Base-by-base conservation (phyloP, 2,888 invertebrate species). In the Alsophila aescularia region DNA sequence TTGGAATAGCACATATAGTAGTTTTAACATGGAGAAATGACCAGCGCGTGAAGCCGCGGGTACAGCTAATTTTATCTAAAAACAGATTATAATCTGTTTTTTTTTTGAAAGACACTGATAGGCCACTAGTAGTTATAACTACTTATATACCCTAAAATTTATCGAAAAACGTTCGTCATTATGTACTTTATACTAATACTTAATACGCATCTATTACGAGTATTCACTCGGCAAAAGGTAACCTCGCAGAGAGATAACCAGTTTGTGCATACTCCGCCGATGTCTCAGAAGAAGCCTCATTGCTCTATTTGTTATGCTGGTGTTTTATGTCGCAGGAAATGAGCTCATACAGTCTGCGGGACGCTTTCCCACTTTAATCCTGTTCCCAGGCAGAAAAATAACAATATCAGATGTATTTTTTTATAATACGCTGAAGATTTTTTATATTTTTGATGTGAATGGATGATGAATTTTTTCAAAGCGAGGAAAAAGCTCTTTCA, bases 271-370 rank as follows among this genome's bases (percentile, higher is more conserved):
- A 75, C 74, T 75, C 24, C 24, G n/a, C 35, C 78, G 77, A 75
- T 73, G 75, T 77, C 73, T 60, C 73, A 68, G 69, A 69, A 66
- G 71, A 73, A 64, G 69, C 67, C 76, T 79, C 77, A 80, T 79
- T 81, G 81, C 83, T 81, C 77, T 81, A 82, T 83, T 85, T 82
- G 79, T 79, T 81, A 75, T 75, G 75, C 70, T 72, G 70, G 73
- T 75, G 74, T 76, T 82, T 79, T 78, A 77, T 77, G 73, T 75
- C 72, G 73, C 79, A 81, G 81, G 78, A 81, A 83, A 83, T 82
- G 77, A 79, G 76, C 75, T 75, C 76, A 72, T 73, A 73, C 74
- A 72, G 76, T 72, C 74, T 69, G 69, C 66, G 70, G 70, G 70
- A 70, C 67, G 73, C 64, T 74, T 73, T 75, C 69, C 71, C 69